Conservation (phyloP, 1,140 invertebrate genomes). For the Brachionus rotundiformis region DNA sequence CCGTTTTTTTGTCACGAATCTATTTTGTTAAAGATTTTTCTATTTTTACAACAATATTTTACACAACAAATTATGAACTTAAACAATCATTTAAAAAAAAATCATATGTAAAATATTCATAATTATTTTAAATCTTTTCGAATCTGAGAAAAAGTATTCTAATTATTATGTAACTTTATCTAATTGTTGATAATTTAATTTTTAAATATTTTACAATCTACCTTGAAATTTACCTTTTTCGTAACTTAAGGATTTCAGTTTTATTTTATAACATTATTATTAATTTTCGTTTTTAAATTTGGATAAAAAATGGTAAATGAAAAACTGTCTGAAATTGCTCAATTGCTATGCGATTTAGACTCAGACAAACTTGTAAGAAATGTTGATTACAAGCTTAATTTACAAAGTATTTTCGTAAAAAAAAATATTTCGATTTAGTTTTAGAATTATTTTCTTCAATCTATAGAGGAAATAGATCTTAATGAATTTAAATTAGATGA, state of each 20-base stretch:
- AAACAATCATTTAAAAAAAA: no score
- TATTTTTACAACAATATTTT: no score
- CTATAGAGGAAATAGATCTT: not conserved
- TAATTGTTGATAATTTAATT: not conserved
- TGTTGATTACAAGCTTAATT: constrained; percentile 16
- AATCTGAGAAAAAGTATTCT: no score
- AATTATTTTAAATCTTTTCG: no score
- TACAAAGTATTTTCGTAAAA: constrained; percentile 4
- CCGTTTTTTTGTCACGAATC: no score
- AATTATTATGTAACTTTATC: not conserved
- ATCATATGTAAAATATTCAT: no score
- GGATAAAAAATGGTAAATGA: not conserved
- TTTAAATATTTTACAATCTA: not conserved
- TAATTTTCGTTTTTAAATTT: not conserved
- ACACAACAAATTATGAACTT: no score
- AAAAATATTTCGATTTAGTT: no score
- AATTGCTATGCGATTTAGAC: not conserved
- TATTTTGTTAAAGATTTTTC: no score
- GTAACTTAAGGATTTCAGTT: not conserved
- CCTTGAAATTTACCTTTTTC: not conserved
- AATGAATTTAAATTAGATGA: not conserved
- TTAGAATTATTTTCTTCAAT: not conserved
- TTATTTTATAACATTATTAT: not conserved
- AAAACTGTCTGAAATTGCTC: constrained; percentile 14
- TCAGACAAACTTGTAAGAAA: not conserved